Conservation (phyloP, 2,113 vertebrate species). For the Nycticorax nycticorax region DNA sequence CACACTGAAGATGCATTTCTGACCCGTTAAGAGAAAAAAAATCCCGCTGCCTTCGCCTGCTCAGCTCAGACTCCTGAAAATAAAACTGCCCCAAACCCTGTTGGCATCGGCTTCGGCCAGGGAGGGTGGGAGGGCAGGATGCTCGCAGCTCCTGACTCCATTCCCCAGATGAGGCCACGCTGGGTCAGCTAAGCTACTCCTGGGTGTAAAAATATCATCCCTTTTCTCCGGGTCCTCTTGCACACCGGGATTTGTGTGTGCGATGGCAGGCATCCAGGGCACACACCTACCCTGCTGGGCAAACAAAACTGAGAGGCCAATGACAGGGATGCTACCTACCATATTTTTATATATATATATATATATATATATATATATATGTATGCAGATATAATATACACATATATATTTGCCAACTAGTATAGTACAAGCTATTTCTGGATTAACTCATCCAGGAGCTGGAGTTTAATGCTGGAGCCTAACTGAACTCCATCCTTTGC, state of each 20-base stretch:
- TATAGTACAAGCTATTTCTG: neutral
- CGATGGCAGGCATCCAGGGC: neutral
- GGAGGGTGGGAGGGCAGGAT: neutral
- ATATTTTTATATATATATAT: neutral
- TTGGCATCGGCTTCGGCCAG: rapidly evolving
- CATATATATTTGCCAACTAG: neutral
- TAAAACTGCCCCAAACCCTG: neutral
- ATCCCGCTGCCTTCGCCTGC: neutral
- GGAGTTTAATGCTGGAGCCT: neutral
- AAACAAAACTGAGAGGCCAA: neutral
- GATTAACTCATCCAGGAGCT: neutral
- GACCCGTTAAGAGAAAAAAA: neutral
- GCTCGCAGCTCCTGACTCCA: neutral
- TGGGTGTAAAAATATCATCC: neutral
- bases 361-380: neutral
- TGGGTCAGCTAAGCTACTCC: slow-evolving; percentile 13
- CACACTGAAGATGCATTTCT: neutral
- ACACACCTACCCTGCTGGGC: neutral
- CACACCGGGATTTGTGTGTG: neutral
- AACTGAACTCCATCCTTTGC: neutral
- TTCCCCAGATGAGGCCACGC: neutral
- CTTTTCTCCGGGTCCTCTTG: neutral
- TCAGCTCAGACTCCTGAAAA: neutral
- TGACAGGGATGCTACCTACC: neutral
- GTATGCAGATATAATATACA: neutral